Evolutionary conservation across 1,140 invertebrate genomes (phyloP).

Genomic region (Drosophila parabipectinata): DNA sequence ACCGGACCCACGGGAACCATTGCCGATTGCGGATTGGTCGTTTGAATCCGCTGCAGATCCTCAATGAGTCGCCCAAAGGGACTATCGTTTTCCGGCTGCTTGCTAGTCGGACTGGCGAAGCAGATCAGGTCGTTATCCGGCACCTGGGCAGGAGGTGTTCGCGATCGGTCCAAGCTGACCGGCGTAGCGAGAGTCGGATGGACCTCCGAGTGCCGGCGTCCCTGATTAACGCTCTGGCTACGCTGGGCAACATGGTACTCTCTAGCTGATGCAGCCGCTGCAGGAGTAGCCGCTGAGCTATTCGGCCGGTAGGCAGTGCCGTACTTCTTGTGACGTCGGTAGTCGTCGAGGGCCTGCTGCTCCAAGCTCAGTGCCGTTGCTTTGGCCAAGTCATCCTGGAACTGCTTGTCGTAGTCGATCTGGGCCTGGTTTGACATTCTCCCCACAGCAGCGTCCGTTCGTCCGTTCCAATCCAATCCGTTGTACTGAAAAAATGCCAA

Average conservation of each 20-base stretch:
- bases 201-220: constrained; percentile 84
- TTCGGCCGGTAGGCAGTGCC: constrained; percentile 40
- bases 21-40: constrained; percentile 64
- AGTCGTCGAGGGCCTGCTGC: constrained; percentile 92
- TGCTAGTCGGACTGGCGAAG: constrained; percentile 87
- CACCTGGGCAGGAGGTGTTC: constrained; percentile 84
- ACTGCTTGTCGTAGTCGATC: constrained; percentile 91
- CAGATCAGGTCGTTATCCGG: constrained; percentile 88
- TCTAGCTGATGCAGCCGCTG: not conserved
- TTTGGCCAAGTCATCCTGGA: constrained; percentile 92
- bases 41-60: constrained; percentile 85
- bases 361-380: constrained; percentile 94
- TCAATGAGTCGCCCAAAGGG: constrained; percentile 86
- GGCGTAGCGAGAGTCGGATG: constrained; percentile 20
- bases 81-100: constrained; percentile 83
- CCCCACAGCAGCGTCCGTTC: constrained; percentile 21
- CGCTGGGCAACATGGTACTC: constrained; percentile 58
- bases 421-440: constrained; percentile 78
- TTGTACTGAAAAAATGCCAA: constrained; percentile 48
- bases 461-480: constrained; percentile 21
- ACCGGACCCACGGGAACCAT: constrained; percentile 71
- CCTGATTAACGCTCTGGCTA: constrained; percentile 76
- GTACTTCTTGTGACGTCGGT: constrained; percentile 85
- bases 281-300: not conserved
- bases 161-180: constrained; percentile 61